A percentile compares a stretch with the other conserved stretches of the same genome.
These are phyloP conservation scores for Athalia cordata DNA, from an alignment of 2,888 invertebrate genomes.

Conservation along the genomic window DNA sequence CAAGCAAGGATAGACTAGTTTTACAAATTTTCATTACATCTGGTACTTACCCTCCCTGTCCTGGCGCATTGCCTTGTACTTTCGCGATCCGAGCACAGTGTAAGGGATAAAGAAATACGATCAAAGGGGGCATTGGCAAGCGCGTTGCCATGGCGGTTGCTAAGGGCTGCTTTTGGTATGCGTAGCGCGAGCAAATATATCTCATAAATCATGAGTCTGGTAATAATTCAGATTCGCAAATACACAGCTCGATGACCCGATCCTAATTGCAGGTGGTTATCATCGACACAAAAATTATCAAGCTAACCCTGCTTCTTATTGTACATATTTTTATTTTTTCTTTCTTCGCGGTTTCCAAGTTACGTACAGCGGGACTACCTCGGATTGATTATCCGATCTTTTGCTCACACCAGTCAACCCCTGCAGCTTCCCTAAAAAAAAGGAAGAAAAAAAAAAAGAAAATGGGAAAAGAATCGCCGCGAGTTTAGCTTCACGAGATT, in stretches of 20 bases:
- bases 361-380: no score
- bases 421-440: not conserved
- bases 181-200: slow-evolving; percentile 14
- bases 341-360: no score
- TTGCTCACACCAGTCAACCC: not conserved
- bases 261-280: no score
- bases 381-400: not conserved
- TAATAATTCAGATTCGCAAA: slow-evolving; percentile 15
- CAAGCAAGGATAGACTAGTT: not conserved
- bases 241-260: not conserved
- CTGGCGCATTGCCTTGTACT: not conserved
- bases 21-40: not conserved
- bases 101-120: slow-evolving; percentile 15
- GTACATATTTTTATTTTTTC: no score
- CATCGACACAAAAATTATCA: no score
- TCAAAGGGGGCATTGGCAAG: slow-evolving; percentile 10
- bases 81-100: not conserved
- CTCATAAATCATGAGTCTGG: slow-evolving; percentile 27
- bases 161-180: slow-evolving; percentile 14
- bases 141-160: slow-evolving; percentile 44
- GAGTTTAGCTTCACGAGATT: no score
- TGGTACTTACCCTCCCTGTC: not conserved
- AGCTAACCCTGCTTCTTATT: no score
- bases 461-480: no score
- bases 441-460: no score